Conservation (phyloP, 1,140 invertebrate species). For the Reticulitermes speratus region DNA sequence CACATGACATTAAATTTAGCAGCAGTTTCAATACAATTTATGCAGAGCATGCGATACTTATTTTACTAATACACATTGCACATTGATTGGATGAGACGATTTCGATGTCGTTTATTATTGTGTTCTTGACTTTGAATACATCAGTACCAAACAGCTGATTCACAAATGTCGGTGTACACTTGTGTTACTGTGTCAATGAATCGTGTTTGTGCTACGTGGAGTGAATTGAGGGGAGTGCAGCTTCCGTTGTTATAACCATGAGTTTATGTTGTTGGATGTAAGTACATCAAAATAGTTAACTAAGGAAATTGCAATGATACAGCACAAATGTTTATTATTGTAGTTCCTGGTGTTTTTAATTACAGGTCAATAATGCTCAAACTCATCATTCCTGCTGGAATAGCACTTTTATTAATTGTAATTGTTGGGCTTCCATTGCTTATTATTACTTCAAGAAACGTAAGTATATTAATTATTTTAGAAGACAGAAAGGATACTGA, state of each 20-base stretch:
- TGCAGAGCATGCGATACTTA: no score
- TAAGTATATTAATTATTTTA: background rate
- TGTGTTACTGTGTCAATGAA: background rate
- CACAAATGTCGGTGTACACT: background rate
- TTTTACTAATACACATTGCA: background rate
- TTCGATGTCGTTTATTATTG: background rate
- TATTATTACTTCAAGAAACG: background rate
- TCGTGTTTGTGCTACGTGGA: background rate
- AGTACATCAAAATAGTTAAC: background rate
- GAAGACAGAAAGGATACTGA: no score
- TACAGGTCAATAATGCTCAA: background rate
- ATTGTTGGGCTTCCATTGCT: background rate
- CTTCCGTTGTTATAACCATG: background rate
- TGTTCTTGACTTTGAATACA: background rate
- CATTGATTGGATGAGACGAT: background rate
- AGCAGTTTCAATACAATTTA: no score
- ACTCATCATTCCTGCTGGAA: background rate
- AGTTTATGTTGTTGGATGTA: background rate
- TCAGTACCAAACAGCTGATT: conserved; percentile 4
- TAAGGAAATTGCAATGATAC: background rate
- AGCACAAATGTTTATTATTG: background rate
- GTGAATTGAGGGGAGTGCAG: background rate
- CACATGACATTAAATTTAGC: no score
- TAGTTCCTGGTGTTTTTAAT: background rate
- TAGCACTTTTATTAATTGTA: background rate